A percentile compares a stretch with the other conserved stretches of the same genome.
These are phyloP conservation scores for Euthynnus affinis DNA, from an alignment of 2,797 vertebrate species.

Conservation along the genomic window DNA sequence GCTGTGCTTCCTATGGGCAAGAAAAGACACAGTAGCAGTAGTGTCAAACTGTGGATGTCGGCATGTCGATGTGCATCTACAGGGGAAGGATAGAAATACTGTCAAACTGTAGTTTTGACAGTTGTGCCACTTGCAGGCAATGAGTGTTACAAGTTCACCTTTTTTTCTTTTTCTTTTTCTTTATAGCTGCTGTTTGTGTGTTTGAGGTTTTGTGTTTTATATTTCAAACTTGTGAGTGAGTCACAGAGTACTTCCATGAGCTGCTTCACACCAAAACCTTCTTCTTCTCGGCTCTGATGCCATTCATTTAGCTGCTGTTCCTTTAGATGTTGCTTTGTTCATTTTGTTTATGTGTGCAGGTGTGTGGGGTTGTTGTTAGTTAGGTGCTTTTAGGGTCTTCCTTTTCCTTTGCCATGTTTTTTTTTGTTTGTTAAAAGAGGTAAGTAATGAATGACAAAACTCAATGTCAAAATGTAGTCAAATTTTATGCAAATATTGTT, in stretches of 20 bases:
- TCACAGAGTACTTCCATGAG: not conserved
- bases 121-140: too few species aligned
- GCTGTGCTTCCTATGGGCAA: conserved; percentile 18
- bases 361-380: conserved; percentile 4
- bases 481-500: not conserved
- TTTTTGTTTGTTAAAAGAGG: not conserved
- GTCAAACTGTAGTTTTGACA: too few species aligned
- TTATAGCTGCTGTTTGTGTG: not conserved
- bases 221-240: conserved; percentile 13
- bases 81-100: too few species aligned
- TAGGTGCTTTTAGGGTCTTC: not conserved
- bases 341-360: not conserved
- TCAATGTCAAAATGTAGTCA: not conserved
- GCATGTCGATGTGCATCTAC: not conserved
- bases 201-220: not conserved
- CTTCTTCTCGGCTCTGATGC: not conserved
- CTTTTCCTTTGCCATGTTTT: conserved; percentile 1
- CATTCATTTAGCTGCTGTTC: conserved; percentile 8
- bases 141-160: too few species aligned
- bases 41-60: conserved; percentile 9
- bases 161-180: not conserved
- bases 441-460: conserved; percentile 9
- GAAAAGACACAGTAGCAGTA: conserved; percentile 6
- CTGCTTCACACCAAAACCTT: conserved; percentile 3
- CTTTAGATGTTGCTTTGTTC: not conserved